Conservation (phyloP, 2,113 vertebrate species). For the Tichodroma muraria region DNA sequence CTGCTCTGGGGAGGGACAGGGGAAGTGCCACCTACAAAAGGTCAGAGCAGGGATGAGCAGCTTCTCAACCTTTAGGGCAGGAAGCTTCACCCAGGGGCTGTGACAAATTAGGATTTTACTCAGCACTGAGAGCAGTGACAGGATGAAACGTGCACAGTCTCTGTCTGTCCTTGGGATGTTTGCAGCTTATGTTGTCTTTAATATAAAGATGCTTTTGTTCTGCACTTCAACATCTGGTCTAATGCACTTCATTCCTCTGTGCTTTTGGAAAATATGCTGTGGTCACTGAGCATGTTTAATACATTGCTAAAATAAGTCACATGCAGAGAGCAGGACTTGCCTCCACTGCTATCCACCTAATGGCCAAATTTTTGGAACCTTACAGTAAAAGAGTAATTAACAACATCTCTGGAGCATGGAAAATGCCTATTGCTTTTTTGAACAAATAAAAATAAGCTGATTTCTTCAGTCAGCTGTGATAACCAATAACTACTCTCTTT, state of each 20-base stretch:
- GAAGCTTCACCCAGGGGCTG: background rate
- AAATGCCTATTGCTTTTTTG: background rate
- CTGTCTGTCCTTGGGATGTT: background rate
- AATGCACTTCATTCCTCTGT: constrained; percentile 28
- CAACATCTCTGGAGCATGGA: background rate
- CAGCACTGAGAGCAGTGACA: background rate
- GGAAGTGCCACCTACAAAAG: background rate
- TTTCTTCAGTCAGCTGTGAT: background rate
- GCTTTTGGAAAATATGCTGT: constrained; percentile 59
- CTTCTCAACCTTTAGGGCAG: background rate
- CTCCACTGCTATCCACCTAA: background rate
- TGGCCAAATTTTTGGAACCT: background rate
- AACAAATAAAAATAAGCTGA: background rate
- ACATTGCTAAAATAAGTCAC: constrained; percentile 20
- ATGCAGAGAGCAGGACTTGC: background rate
- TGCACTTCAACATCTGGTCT: constrained; percentile 44
- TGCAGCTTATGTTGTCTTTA: background rate
- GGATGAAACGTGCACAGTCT: background rate
- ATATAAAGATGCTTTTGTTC: constrained; percentile 28
- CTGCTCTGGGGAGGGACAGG: background rate
- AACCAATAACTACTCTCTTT: background rate
- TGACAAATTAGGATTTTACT: background rate
- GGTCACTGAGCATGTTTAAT: constrained; percentile 25
- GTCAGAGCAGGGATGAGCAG: background rate
- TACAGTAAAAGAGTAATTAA: background rate